Base-by-base conservation (phyloP, 1,140 invertebrate species). In the Zaprionus nigranus region DNA sequence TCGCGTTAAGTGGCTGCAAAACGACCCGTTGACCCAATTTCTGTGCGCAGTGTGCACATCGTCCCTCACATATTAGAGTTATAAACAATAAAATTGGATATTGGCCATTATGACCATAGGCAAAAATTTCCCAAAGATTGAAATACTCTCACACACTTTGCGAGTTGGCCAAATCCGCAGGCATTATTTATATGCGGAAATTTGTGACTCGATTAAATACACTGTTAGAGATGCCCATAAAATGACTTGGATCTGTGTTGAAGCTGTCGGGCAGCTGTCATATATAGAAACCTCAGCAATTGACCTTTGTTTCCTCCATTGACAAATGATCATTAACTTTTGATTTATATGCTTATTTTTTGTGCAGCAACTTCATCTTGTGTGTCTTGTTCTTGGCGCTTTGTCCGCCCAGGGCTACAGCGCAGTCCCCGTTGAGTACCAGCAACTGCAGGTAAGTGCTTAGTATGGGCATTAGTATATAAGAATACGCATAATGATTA, bases 341-440 rank as follows among this genome's bases (percentile, higher is more conserved):
- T 36, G 26, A 49, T 66, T 53, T 43, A 38, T 71, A 63, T 17
- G 24, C 53, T n/a, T 53, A 7, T 72, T 36, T 72, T 53, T 79
- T 80, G n/a, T 80, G n/a, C 80, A 91, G 90, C 86, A 79, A 62
- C 86, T 78, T 72, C 56, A 59, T 24, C 26, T 80, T 40, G n/a
- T 81, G 43, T 63, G 73, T 15, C 62, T 90, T 43, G 74, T 76
- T 11, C 65, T 86, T 34, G 49, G 60, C 43, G 62, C 75, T 36
- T 59, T 91, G 49, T 60, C 70, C 34, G 75, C 64, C 49, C 76
- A 79, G 63, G 64, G 61, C 53, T 74, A 78, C 66, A 69, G 69
- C n/a, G 64, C 40, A 28, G 58, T 56, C 9, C 59, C 60, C 57
- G 62, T 12, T 51, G 46, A 63, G 12, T 67, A 61, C n/a, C 53